Conservation (phyloP, 1,140 invertebrate genomes). For the Tetranychus urticae region DNA sequence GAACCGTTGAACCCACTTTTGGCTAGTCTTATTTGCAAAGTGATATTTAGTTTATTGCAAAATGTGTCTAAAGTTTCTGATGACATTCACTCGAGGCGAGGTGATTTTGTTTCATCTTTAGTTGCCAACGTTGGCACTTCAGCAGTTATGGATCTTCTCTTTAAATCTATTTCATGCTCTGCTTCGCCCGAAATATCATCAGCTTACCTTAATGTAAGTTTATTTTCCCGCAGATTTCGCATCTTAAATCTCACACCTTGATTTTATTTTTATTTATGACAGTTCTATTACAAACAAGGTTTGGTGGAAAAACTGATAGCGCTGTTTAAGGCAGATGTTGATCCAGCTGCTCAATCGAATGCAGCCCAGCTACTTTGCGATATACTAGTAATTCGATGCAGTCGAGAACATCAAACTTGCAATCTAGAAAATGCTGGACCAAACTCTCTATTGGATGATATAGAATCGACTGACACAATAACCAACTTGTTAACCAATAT, state of each 20-base stretch:
- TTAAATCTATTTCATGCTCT: constrained; percentile 54
- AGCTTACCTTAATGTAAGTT: not conserved
- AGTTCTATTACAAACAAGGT: not conserved
- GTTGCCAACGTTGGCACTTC: constrained; percentile 74
- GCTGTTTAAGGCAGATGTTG: constrained; percentile 2
- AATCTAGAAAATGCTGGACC: constrained; percentile 31
- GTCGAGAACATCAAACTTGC: constrained; percentile 32
- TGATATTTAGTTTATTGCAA: constrained; percentile 57
- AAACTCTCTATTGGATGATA: constrained; percentile 36
- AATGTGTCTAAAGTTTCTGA: constrained; percentile 40
- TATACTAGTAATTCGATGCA: constrained; percentile 42
- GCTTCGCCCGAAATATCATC: not conserved
- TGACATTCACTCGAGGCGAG: constrained; percentile 62
- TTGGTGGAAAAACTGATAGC: constrained; percentile 5
- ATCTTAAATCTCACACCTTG: not conserved
- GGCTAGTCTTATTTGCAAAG: constrained; percentile 86
- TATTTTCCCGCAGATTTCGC: not conserved
- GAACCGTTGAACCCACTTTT: constrained; percentile 72
- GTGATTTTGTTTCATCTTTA: constrained; percentile 58
- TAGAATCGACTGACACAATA: constrained; percentile 37
- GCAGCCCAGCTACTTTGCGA: constrained; percentile 56
- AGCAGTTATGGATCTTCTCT: constrained; percentile 76
- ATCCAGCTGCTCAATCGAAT: constrained; percentile 44
- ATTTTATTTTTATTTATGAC: not conserved
- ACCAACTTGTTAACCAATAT: constrained; percentile 28